Conservation (phyloP, 2,797 vertebrate genomes). For the Chanos chanos region DNA sequence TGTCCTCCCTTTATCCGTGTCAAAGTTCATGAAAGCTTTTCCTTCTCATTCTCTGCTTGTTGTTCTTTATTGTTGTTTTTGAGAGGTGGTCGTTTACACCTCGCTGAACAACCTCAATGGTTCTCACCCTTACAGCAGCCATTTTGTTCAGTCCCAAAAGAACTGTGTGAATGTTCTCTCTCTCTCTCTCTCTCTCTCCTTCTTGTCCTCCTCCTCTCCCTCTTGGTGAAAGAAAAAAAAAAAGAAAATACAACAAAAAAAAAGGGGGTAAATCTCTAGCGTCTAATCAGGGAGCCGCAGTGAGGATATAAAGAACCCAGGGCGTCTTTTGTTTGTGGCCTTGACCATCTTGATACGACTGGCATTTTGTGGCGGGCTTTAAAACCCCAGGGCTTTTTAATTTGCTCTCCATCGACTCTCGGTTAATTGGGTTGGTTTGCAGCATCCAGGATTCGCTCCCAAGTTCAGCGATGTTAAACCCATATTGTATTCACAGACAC, state of each 20-base stretch:
- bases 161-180: conserved; percentile 61
- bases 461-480: conserved; percentile 67
- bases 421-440: conserved; percentile 74
- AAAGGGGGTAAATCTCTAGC: conserved; percentile 57
- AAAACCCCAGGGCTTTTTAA: conserved; percentile 70
- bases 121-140: conserved; percentile 50
- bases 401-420: conserved; percentile 76
- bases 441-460: conserved; percentile 66
- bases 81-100: conserved; percentile 62
- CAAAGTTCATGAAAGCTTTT: conserved; percentile 30
- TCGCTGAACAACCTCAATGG: conserved; percentile 64
- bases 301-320: conserved; percentile 49
- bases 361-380: conserved; percentile 62
- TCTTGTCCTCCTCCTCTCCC: conserved; percentile 38
- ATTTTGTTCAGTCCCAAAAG: conserved; percentile 64
- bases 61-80: conserved; percentile 61
- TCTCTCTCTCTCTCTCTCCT: conserved; percentile 35
- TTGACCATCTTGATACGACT: conserved; percentile 65
- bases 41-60: conserved; percentile 29
- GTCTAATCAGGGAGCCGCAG: conserved; percentile 65
- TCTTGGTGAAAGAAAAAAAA: conserved; percentile 25
- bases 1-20: conserved; percentile 17
- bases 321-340: conserved; percentile 64
- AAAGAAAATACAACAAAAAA: conserved; percentile 53
- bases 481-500: conserved; percentile 60